phyloP scores from a whole-genome alignment of 1,140 invertebrate species.

The Andricus grossulariae region DNA sequence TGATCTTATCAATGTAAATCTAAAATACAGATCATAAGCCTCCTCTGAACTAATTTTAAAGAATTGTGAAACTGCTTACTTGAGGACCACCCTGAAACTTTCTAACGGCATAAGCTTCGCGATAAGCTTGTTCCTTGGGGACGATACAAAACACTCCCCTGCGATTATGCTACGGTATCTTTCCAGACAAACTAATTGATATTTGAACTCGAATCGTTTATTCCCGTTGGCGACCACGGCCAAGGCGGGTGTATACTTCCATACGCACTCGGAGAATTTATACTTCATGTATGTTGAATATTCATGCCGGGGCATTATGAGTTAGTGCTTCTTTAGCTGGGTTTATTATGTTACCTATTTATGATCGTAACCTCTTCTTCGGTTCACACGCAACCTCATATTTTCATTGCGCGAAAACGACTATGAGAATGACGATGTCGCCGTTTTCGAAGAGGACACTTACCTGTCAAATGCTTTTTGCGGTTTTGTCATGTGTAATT shows the following conservation, averaged over 20 bases:
- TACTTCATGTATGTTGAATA: conserved; percentile 53
- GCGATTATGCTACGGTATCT: conserved; percentile 8
- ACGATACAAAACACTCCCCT: conserved; percentile 26
- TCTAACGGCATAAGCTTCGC: conserved; percentile 2
- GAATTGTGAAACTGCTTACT: neutral
- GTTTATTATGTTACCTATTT: conserved; percentile 53
- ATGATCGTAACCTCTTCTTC: conserved; percentile 52
- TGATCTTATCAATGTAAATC: too few relatives aligned
- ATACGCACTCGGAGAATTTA: conserved; percentile 45
- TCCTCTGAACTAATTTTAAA: neutral
- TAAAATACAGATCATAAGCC: neutral
- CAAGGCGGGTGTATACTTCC: conserved; percentile 30
- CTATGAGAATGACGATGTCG: conserved; percentile 34
- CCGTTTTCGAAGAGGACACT: conserved; percentile 30
- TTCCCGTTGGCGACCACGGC: conserved; percentile 15
- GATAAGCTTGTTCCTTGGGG: conserved; percentile 12
- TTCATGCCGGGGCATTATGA: conserved; percentile 54
- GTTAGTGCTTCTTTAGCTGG: conserved; percentile 49
- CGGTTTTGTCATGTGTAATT: conserved; percentile 20
- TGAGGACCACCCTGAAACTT: conserved; percentile 7
- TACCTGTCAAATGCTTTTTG: conserved; percentile 31
- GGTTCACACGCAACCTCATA: conserved; percentile 49
- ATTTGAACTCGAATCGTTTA: conserved; percentile 42
- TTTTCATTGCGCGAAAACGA: conserved; percentile 31
- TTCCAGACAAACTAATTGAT: conserved; percentile 36